Base-by-base conservation (phyloP, 2,797 vertebrate genomes). In the Anas georgica region DNA sequence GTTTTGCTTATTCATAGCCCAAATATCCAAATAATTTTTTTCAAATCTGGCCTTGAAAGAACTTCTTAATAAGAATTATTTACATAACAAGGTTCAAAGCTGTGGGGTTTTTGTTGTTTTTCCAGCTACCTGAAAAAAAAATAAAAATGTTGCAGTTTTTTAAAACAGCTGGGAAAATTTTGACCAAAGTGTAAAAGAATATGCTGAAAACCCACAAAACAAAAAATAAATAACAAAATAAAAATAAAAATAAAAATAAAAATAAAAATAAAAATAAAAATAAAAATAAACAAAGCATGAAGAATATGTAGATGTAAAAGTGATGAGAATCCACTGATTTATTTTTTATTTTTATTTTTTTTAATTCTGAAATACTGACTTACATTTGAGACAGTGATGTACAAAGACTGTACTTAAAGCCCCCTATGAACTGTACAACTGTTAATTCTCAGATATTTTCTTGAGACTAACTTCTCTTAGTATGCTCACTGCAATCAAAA, bases 1-100 rank as follows among this genome's bases (percentile, higher is more conserved):
- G 15, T 11, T 75, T 68, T 91, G 54, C 33, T 87, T 91, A 88
- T 66, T 92, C 73, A 88, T 43, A 72, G 63, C 17, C 17, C n/a
- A 95, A 88, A 83, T 69, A 93, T n/a, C 58, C 29, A 94, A 66
- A 33, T 29, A 14, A 2, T 31, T 48, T 73, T 94, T 91, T 92
- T 75, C 33, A 84, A 74, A 94, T 82, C 75, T 90, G 15, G 28
- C 64, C 50, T 76, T 63, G 70, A 83, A 95, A 73, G n/a, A 83
- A 73, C 23, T 73, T 91, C 10, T 75, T 86, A 92, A 81, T n/a
- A 83, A 67, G 31, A 69, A 35, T 50, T 84, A 91, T 90, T 91
- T 90, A 81, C 62, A 43, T 62, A 81, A 84, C 15, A 75, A 43
- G 13, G 31, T 90, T 94, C 73, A 93, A 88, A 94, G 74, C 23